Conservation (phyloP, 2,888 invertebrate genomes). For the Hipparchia semele region DNA sequence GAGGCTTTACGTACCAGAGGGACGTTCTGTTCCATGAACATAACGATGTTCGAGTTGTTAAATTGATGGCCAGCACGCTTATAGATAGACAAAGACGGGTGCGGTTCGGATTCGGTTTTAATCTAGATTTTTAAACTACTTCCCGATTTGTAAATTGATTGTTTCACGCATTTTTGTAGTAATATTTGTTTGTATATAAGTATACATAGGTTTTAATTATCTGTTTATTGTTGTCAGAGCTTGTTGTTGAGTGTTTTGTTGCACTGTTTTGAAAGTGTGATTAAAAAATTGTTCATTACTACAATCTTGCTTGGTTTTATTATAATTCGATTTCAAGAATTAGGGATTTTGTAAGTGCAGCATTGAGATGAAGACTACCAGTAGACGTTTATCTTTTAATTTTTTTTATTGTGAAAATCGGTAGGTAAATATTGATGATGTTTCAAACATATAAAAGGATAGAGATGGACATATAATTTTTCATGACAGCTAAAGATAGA, state of each 20-base stretch:
- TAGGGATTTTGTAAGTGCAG: too few relatives aligned
- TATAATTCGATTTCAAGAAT: background rate
- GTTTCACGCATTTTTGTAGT: conserved; percentile 60
- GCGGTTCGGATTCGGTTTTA: conserved; percentile 70
- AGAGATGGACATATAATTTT: too few relatives aligned
- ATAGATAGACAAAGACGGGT: conserved; percentile 69
- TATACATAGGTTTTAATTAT: conserved; percentile 81
- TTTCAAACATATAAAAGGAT: too few relatives aligned
- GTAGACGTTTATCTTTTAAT: too few relatives aligned
- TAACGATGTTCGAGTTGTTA: conserved; percentile 63
- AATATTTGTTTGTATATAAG: conserved; percentile 79
- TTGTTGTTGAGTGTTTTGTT: conserved; percentile 51
- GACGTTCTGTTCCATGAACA: conserved; percentile 67
- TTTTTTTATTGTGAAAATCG: too few relatives aligned
- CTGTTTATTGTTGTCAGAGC: conserved; percentile 62
- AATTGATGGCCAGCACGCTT: conserved; percentile 65
- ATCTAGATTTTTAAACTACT: conserved; percentile 66
- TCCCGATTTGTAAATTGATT: conserved; percentile 20
- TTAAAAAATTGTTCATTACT: conserved; percentile 53
- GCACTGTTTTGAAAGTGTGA: conserved; percentile 59
- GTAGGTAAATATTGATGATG: too few relatives aligned
- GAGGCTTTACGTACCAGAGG: conserved; percentile 72
- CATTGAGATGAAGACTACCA: too few relatives aligned
- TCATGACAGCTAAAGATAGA: too few relatives aligned
- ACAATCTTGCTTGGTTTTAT: background rate